phyloP scores from a whole-genome alignment of 2,797 vertebrate genomes.

The Melanotaenia maccullochi region DNA sequence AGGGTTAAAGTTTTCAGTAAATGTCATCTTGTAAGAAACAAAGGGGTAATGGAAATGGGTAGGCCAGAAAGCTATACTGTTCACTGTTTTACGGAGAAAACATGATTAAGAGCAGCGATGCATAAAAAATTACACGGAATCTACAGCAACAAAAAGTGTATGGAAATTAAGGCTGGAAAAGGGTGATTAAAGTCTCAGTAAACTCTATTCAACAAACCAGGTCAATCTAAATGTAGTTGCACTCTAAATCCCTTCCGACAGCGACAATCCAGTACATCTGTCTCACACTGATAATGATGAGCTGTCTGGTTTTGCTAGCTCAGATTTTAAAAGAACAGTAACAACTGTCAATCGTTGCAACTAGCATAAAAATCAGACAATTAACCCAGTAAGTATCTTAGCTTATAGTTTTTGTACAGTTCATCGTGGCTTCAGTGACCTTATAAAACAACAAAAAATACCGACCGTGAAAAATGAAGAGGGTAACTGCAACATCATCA shows the following conservation, averaged over 20 bases:
- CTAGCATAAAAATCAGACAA: not conserved
- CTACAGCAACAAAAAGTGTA: constrained; percentile 35
- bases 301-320: constrained; percentile 13
- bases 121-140: constrained; percentile 46
- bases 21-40: not conserved
- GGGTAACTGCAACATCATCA: constrained; percentile 13
- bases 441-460: not conserved
- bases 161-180: constrained; percentile 41
- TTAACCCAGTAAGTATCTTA: not conserved
- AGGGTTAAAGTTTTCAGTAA: not conserved
- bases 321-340: constrained; percentile 16
- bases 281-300: not conserved
- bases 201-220: not conserved
- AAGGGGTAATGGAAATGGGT: not conserved
- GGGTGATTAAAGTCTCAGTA: constrained; percentile 24
- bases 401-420: not conserved
- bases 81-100: not conserved
- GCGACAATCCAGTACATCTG: constrained; percentile 1
- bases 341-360: constrained; percentile 1
- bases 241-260: not conserved
- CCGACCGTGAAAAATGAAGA: not conserved
- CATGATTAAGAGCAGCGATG: constrained; percentile 23
- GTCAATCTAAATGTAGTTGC: not conserved
- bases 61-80: not conserved
- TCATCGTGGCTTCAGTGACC: not conserved